Base-by-base conservation (phyloP, 2,888 invertebrate genomes). In the Xestia c-nigrum region DNA sequence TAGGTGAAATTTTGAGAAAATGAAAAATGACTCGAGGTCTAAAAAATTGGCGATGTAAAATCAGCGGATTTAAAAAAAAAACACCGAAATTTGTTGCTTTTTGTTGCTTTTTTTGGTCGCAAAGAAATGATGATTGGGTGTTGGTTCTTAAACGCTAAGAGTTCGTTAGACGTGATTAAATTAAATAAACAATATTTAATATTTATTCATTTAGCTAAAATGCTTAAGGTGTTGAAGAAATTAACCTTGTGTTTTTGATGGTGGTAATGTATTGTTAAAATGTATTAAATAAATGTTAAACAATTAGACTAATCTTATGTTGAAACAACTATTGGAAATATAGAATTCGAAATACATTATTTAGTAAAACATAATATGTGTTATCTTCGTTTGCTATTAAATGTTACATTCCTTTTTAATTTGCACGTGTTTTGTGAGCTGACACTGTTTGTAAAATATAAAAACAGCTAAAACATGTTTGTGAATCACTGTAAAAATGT, bases 331-430 rank as follows among this genome's bases (percentile, higher is more conserved):
- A 55, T 38, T 72, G 40, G 31, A 31, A 80, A 57, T 40, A 43
- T 5, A 5, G 12, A 43, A n/a, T 64, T 64, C 3, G 14, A 43
- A 64, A 64, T 64, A 67, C 1, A 12, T 43, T 67, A 67, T 55
- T 6, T 12, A 46, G 16, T 38, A 52, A 38, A 61, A 38, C 1
- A 59, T 24, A 55, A n/a, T 74, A 31, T 65, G 43, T 61, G 6
- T 64, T 67, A 64, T 38, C n/a, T 65, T 69, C 12, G 31, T 68
- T 72, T 59, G n/a, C 19, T 65, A 38, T 21, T n/a, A 31, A 72
- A 50, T 67, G 59, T 68, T 24, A 71, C 82, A 82, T 85, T 82
- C 82, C 82, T 84, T 64, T 31, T 77, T 66, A 14, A 80, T 52
- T 52, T 57, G 52, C 78, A 83, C 69, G 46, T 71, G 72, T 84